Base-by-base conservation (phyloP, 1,140 invertebrate species). In the Drosophila saltans region DNA sequence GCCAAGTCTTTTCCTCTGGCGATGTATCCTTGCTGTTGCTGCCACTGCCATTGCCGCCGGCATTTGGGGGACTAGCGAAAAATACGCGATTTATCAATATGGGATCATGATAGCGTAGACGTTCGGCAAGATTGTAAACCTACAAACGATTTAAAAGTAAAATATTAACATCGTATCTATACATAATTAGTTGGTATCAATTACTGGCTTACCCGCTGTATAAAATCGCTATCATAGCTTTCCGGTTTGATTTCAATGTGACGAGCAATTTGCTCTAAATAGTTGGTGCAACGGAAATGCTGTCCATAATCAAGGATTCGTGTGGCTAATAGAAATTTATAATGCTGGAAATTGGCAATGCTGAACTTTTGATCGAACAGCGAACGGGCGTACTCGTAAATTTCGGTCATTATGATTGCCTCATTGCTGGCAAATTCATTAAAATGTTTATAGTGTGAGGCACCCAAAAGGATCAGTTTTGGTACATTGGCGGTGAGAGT, bases 331-430 rank as follows among this genome's bases (percentile, higher is more conserved):
- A 96, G 85, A 81, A 95, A 95, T 92, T 97, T 97, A 91, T 96
- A 97, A 48, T 94, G 93, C 94, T 97, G 95, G 79, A 97, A 94
- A 78, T 96, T 95, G 8, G 94, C 93, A 39, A 98, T 93, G 66
- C 94, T 93, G 83, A 96, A 97, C 43, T 94, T 93, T n/a, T 95
- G 94, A 81, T 97, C 96, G 72, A 95, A 96, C 36, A 99, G 94
- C 72, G 96, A 95, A 56, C 96, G 95, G 0, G 97, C 98, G 92
- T 98, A 99, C 92, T 99, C 98, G 92, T 98, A 99, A 61, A 98
- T 96, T 93, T 99, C 97, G 0, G 98, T 99, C 90, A 98, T 96
- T 93, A 98, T 97, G 59, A 99, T 96, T 3, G 97, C 97, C 91
- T 97, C 95, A 84, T 96, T 96, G 39, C 94, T 95, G 9, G 96